These are phyloP conservation scores for Thymallus thymallus DNA, from an alignment of 2,113 vertebrate genomes.

Conservation along the genomic window DNA sequence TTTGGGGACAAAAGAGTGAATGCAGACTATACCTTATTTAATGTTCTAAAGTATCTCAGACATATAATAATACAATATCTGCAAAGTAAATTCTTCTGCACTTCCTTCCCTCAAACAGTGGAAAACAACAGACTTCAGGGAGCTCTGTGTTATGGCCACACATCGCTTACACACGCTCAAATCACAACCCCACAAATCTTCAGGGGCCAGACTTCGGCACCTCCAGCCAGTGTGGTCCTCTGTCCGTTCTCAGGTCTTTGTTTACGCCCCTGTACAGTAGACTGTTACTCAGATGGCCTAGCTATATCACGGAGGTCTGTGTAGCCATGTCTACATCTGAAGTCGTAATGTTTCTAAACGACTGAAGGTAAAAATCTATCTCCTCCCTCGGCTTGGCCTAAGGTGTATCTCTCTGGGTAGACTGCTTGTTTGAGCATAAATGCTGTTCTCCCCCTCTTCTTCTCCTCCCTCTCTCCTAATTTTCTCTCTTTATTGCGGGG, in stretches of 20 bases:
- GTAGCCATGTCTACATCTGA: background rate
- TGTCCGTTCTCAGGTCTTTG: conserved; percentile 17
- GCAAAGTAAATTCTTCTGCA: background rate
- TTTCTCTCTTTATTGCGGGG: background rate
- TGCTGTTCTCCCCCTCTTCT: no score
- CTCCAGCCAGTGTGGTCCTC: conserved; percentile 41
- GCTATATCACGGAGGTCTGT: background rate
- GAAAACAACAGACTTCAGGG: background rate
- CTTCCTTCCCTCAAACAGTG: background rate
- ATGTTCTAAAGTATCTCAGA: no score
- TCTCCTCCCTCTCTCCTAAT: background rate
- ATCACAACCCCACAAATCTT: conserved; percentile 38
- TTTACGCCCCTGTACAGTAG: background rate
- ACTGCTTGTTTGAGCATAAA: background rate
- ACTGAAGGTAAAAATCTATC: conserved; percentile 6
- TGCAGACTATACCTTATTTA: no score
- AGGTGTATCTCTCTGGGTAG: background rate
- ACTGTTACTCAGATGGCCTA: background rate
- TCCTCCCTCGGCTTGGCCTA: background rate
- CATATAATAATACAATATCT: background rate
- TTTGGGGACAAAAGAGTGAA: no score
- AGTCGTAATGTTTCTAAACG: background rate
- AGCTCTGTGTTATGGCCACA: conserved; percentile 29
- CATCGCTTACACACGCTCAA: conserved; percentile 28
- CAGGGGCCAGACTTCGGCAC: background rate